phyloP scores from a whole-genome alignment of 2,888 invertebrate species.

The Sphaeridia pumilis region DNA sequence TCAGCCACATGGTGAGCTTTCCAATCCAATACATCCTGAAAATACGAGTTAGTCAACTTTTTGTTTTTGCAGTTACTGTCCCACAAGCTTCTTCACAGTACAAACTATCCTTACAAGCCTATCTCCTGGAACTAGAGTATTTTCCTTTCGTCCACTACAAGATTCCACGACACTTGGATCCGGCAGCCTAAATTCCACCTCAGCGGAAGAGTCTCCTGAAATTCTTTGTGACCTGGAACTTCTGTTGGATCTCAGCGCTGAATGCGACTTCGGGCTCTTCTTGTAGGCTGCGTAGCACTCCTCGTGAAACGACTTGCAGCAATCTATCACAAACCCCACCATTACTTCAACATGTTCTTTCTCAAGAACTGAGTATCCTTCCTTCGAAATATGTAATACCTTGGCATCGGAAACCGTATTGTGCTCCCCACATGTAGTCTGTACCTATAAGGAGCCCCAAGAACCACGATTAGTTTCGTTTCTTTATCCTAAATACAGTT shows the following conservation, averaged over 20 bases:
- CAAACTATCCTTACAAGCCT: too few relatives aligned
- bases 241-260: not conserved
- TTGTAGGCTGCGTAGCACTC: conserved; percentile 25
- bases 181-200: conserved; percentile 16
- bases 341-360: too few relatives aligned
- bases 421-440: conserved; percentile 54
- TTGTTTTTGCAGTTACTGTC: too few relatives aligned
- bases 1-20: conserved; percentile 56
- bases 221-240: conserved; percentile 10
- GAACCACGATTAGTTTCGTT: not conserved
- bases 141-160: conserved; percentile 3
- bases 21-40: conserved; percentile 57
- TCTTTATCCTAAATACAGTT: too few relatives aligned
- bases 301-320: conserved; percentile 28
- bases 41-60: too few relatives aligned
- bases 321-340: conserved; percentile 23
- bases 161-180: conserved; percentile 21
- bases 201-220: conserved; percentile 17
- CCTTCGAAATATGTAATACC: conserved; percentile 44
- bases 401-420: conserved; percentile 50
- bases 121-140: too few relatives aligned
- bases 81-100: too few relatives aligned
- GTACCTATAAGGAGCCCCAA: conserved; percentile 42
- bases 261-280: conserved; percentile 8
- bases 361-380: too few relatives aligned